A percentile compares a stretch with the other conserved stretches of the same genome.
Conservation (phyloP, 2,113 vertebrate species). For the Malurus cyaneus region DNA sequence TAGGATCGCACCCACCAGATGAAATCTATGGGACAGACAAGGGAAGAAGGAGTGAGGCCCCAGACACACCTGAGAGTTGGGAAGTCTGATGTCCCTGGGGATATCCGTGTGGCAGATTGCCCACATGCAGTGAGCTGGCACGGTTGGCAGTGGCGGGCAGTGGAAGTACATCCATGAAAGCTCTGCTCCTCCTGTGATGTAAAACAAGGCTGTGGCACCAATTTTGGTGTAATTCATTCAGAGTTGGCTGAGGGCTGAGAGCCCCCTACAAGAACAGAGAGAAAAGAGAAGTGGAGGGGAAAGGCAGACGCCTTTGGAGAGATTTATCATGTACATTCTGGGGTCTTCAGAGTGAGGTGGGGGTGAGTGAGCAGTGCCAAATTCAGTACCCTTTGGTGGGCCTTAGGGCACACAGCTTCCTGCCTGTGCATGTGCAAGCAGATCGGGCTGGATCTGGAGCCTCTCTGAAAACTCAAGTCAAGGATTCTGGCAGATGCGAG, state of each 20-base stretch:
- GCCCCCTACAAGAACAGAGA: not conserved
- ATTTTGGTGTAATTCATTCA: not conserved
- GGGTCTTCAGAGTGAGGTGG: rapidly evolving
- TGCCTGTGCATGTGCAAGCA: not conserved
- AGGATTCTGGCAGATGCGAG: not conserved
- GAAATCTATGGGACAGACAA: rapidly evolving
- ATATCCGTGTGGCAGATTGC: not conserved
- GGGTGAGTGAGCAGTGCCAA: not conserved
- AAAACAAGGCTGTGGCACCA: not conserved
- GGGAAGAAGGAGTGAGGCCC: not conserved
- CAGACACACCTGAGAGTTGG: not conserved
- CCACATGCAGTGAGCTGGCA: rapidly evolving
- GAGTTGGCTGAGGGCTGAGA: not conserved
- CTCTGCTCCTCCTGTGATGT: not conserved
- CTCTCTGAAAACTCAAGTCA: not conserved
- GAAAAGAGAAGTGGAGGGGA: not conserved
- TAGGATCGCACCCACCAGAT: not conserved
- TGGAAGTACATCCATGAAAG: rapidly evolving
- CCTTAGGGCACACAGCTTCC: not conserved
- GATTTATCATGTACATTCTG: not conserved
- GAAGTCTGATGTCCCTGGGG: not conserved
- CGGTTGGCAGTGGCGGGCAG: rapidly evolving
- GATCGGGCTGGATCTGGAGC: rapidly evolving
- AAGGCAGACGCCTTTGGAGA: not conserved
- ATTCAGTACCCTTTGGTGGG: rapidly evolving